Base-by-base conservation (phyloP, 2,888 invertebrate genomes). In the Seira musarum region DNA sequence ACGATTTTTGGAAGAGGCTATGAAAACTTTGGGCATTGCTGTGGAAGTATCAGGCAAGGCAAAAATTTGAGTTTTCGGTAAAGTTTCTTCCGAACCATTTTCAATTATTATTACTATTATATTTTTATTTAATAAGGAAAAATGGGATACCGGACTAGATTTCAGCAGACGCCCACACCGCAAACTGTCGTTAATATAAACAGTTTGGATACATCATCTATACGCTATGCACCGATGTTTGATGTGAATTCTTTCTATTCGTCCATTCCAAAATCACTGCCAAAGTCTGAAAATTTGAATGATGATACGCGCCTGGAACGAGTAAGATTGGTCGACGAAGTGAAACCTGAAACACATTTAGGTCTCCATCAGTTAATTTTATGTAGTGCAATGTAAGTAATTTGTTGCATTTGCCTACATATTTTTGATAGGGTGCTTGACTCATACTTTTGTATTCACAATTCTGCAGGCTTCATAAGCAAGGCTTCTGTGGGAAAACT, bases 41-140 rank as follows among this genome's bases (percentile, higher is more conserved):
- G 89, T 96, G 60, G 91, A 93, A 86, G 90, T 96, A 2, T 92
- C 92, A 88, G 94, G 94, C 92, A 87, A 83, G 65, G 40, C 5
- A n/a, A n/a, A n/a, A n/a, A 57, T 24, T 60, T 67, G 17, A 35
- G n/a, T 13, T 65, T 15, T 46, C 17, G n/a, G n/a, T 1, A 17
- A 46, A 46, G 40, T 67, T 46, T 22, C 6, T n/a, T 17, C 17
- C 25, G 30, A 30, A 24, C 8, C 30, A 65, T 19, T 8, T 15
- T 65, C n/a, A n/a, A n/a, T n/a, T 65, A 17, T n/a, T 15, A 57
- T n/a, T 57, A 60, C 6, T 13, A 10, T 15, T 15, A 60, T 60
- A 60, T 15, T 15, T 60, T 60, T 6, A 17, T 60, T 15, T 60
- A 10, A 8, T 10, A 15, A 66, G 66, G 66, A 10, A 46, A 53